These are phyloP conservation scores for Hirtodrosophila trivittata DNA, from an alignment of 2,888 invertebrate genomes.

Conservation along the genomic window DNA sequence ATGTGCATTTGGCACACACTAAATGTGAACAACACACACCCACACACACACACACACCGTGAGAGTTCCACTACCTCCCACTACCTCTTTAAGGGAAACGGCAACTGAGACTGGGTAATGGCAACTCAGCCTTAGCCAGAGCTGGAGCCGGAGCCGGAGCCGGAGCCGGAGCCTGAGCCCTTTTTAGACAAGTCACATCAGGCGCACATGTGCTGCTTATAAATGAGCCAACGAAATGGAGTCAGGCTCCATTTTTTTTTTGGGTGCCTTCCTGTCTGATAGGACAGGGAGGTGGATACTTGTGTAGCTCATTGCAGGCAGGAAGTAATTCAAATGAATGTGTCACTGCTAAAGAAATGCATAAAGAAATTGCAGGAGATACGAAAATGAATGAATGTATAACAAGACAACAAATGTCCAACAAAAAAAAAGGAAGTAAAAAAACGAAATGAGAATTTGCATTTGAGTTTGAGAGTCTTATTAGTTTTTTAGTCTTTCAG, in stretches of 20 bases:
- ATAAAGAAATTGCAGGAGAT: conserved; percentile 48
- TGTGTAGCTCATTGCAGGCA: conserved; percentile 34
- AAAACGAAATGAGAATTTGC: conserved; percentile 13
- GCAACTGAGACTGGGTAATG: not conserved
- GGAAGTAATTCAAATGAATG: conserved; percentile 74
- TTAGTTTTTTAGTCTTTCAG: conserved; percentile 5
- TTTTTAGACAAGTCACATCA: conserved; percentile 57
- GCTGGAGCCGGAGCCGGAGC: too few relatives aligned
- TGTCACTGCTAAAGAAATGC: conserved; percentile 58
- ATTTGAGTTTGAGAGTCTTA: not conserved
- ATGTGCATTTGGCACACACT: conserved; percentile 77
- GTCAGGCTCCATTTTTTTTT: conserved; percentile 39
- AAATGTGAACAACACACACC: conserved; percentile 60
- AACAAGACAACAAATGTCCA: conserved; percentile 47
- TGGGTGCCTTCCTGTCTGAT: conserved; percentile 7
- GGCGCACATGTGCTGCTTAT: conserved; percentile 70
- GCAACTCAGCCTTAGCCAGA: too few relatives aligned
- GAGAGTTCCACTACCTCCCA: too few relatives aligned
- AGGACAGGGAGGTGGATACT: conserved; percentile 1
- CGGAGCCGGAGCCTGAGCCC: too few relatives aligned
- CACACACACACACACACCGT: not conserved
- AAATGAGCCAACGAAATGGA: conserved; percentile 63
- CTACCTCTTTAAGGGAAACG: too few relatives aligned
- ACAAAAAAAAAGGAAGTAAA: conserved; percentile 4
- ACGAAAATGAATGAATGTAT: conserved; percentile 35